Percentiles rank a stretch among this genome's conserved stretches.
Conservation (phyloP, 2,113 vertebrate genomes). For the Calidris pygmaea region DNA sequence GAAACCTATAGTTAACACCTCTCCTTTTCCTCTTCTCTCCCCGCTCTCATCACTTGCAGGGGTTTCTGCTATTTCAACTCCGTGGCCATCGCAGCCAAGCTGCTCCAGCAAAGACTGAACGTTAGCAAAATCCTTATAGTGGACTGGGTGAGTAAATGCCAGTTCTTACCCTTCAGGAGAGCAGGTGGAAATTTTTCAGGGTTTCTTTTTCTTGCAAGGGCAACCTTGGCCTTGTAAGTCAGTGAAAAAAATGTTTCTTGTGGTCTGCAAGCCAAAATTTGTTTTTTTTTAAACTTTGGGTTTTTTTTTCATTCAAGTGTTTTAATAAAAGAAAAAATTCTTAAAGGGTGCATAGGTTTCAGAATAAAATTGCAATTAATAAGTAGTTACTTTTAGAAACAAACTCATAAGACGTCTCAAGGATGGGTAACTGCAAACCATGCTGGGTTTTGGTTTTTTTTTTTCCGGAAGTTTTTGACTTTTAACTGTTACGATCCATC, state of each 20-base stretch:
- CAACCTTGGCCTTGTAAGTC: not conserved
- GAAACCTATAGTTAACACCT: not conserved
- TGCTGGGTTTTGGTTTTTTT: not conserved
- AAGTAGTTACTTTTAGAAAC: not conserved
- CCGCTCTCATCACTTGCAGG: conserved; percentile 72
- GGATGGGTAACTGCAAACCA: not conserved
- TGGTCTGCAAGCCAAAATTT: not conserved
- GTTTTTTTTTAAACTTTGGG: not conserved
- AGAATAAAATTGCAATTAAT: not conserved
- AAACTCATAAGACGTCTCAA: not conserved
- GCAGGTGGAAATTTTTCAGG: not conserved
- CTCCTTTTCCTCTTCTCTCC: not conserved
- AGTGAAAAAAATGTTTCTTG: not conserved
- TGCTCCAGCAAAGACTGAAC: conserved; percentile 92
- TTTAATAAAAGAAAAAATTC: not conserved
- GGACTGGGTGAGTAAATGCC: conserved; percentile 90
- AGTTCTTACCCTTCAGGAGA: not conserved
- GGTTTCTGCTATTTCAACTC: conserved; percentile 99
- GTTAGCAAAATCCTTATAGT: conserved; percentile 97
- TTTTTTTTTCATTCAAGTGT: not conserved
- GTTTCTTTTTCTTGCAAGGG: not conserved
- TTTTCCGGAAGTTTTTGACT: not conserved
- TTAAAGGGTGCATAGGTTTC: not conserved
- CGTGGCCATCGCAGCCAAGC: conserved; percentile 93
- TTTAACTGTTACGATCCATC: not conserved